These are phyloP conservation scores for Zeugodacus cucurbitae DNA, from an alignment of 1,140 invertebrate species.

Conservation along the genomic window DNA sequence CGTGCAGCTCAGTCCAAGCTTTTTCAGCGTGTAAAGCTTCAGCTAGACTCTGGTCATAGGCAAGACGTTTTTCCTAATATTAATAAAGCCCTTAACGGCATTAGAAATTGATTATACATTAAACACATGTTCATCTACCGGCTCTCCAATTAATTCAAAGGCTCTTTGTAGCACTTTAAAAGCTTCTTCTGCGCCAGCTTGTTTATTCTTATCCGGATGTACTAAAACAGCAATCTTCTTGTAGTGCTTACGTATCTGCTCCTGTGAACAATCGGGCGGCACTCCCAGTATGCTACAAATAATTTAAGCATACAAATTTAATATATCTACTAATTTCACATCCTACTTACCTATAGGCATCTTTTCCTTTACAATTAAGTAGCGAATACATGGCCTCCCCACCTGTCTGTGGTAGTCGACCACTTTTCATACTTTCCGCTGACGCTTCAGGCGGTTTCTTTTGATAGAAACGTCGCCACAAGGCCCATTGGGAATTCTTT, in stretches of 20 bases:
- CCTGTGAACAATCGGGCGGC: slow-evolving; percentile 85
- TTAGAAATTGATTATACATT: neutral
- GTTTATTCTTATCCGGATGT: slow-evolving; percentile 95
- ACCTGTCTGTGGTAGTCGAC: slow-evolving; percentile 83
- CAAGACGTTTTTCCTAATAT: slow-evolving; percentile 78
- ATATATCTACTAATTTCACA: neutral
- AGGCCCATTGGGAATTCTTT: slow-evolving; percentile 61
- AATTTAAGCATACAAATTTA: neutral
- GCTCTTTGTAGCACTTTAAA: slow-evolving; percentile 95
- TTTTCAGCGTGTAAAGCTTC: slow-evolving; percentile 85
- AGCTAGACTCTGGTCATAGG: slow-evolving; percentile 76
- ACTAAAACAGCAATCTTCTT: slow-evolving; percentile 92
- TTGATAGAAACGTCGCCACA: slow-evolving; percentile 62
- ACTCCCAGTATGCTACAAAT: slow-evolving; percentile 84
- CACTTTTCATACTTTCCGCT: slow-evolving; percentile 55
- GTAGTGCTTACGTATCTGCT: slow-evolving; percentile 95
- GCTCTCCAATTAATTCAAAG: slow-evolving; percentile 93
- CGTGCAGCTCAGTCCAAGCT: slow-evolving; percentile 84
- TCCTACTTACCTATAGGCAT: slow-evolving; percentile 83
- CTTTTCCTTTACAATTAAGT: slow-evolving; percentile 92
- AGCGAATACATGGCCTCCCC: slow-evolving; percentile 95
- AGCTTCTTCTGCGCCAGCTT: slow-evolving; percentile 93
- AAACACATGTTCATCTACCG: slow-evolving; percentile 69
- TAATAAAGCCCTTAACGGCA: neutral
- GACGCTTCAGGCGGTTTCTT: slow-evolving; percentile 55